These are phyloP conservation scores for Anthonomus grandis DNA, from an alignment of 1,140 invertebrate genomes.

Conservation along the genomic window DNA sequence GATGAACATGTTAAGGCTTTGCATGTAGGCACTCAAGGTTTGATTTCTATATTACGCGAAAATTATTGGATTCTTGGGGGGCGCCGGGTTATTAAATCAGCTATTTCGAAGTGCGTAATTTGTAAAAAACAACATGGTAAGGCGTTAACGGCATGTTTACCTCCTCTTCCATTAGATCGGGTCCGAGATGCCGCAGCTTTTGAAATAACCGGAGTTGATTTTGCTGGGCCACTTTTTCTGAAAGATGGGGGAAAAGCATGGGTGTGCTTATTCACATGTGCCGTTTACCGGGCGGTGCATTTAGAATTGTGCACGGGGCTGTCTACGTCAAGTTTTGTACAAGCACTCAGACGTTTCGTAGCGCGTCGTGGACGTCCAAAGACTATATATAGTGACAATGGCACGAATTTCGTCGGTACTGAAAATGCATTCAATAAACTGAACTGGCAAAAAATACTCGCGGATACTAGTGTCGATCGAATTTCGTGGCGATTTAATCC, in stretches of 20 bases:
- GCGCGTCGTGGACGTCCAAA: conserved; percentile 40
- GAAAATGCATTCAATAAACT: conserved; percentile 35
- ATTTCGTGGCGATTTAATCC: conserved; percentile 27
- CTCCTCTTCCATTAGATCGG: conserved; percentile 41
- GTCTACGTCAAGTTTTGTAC: conserved; percentile 38
- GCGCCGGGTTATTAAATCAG: conserved; percentile 27
- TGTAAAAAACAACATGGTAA: conserved; percentile 36
- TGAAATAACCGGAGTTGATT: conserved; percentile 26
- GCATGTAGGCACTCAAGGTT: conserved; percentile 19
- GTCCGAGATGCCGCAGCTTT: conserved; percentile 33
- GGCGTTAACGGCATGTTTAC: conserved; percentile 23
- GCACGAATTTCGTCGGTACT: conserved; percentile 41
- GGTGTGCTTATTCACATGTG: conserved; percentile 41
- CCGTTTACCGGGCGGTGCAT: conserved; percentile 42
- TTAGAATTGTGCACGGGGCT: conserved; percentile 31
- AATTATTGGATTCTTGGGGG: conserved; percentile 13
- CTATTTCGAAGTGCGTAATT: conserved; percentile 35
- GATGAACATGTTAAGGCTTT: conserved; percentile 3
- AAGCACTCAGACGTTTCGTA: conserved; percentile 41
- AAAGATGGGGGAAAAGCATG: conserved; percentile 33
- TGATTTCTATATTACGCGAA: conserved; percentile 20
- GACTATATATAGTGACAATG: conserved; percentile 45
- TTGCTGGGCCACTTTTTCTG: conserved; percentile 33
- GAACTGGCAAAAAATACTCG: conserved; percentile 25
- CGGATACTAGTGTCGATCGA: not conserved